phyloP scores from a whole-genome alignment of 2,888 invertebrate genomes.

The Alsophila aescularia region DNA sequence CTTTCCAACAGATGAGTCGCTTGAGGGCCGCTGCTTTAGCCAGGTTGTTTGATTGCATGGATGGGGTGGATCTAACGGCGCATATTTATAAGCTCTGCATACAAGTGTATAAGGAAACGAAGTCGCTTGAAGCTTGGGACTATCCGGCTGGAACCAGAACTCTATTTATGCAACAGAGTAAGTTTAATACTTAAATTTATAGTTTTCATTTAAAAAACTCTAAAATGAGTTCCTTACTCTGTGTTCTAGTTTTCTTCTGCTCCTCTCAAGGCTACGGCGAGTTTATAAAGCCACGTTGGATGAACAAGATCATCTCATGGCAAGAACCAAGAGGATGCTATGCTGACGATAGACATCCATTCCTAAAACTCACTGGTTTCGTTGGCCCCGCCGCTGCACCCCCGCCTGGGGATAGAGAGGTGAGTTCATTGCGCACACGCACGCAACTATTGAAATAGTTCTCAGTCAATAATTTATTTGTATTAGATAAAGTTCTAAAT shows the following conservation, averaged over 20 bases:
- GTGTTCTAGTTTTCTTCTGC: conserved; percentile 68
- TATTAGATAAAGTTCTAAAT: too few species aligned
- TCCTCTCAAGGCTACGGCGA: conserved; percentile 77
- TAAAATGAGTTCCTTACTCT: too few species aligned
- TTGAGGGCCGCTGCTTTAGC: conserved; percentile 64
- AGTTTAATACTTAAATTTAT: conserved; percentile 27
- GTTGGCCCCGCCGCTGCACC: conserved; percentile 55
- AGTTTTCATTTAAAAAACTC: too few species aligned
- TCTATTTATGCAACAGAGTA: conserved; percentile 78
- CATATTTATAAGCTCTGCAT: conserved; percentile 77
- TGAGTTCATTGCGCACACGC: conserved; percentile 30
- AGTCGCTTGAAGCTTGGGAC: conserved; percentile 76
- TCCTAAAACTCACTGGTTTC: conserved; percentile 71
- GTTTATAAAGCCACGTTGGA: conserved; percentile 79
- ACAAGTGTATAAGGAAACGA: conserved; percentile 76
- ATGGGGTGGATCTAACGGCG: conserved; percentile 66
- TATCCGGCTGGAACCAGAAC: conserved; percentile 75
- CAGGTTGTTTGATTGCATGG: conserved; percentile 73
- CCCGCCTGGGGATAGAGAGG: conserved; percentile 66
- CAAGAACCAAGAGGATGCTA: conserved; percentile 77
- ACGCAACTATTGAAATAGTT: background rate
- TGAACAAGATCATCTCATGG: conserved; percentile 78
- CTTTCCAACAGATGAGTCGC: conserved; percentile 74
- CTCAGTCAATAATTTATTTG: too few species aligned
- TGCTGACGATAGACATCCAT: conserved; percentile 72